Evolutionary conservation across 1,140 invertebrate genomes (phyloP), one percentile per base, ranked within the genome.

Genomic region (Batillaria attramentaria): DNA sequence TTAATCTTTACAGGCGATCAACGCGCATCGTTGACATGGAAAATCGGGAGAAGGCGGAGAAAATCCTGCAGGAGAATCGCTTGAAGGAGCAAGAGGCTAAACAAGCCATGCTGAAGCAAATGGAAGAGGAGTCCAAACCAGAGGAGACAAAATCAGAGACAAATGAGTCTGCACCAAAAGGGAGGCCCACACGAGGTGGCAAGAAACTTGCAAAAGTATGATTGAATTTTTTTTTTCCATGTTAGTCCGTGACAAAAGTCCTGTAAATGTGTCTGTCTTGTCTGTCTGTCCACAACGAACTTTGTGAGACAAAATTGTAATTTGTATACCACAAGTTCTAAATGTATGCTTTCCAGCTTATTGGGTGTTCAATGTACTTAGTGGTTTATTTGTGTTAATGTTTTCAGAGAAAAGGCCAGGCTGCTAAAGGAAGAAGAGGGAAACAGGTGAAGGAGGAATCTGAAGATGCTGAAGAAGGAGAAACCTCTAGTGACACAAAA

Each of bases 61-160:
- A 88, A 69, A 88, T 87, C n/a, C 73, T 83, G n/a, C 84, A 86
- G 62, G 87, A 88, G 69, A 87, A 88, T 70, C 65, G 85, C 35
- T 83, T 79, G 50, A 82, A 83, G 74, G 87, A 86, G 33, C 82
- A 81, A 66, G 83, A 84, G 57, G 81, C 77, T 20, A 60, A 79
- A 70, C 78, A 81, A 31, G 80, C 76, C 0, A 42, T 84, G 62
- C 66, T 72, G 50, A 37, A 74, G 31, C 43, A 54, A 43, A 46
- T 41, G 42, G 75, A 62, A 28, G 79, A 50, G 57, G 79, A 72
- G 31, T 41, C n/a, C 35, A 28, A 62, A 65, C 10, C 28, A 28
- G 24, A 31, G 62, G 28, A 43, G 72, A 80, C 77, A 37, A 54
- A 80, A 70, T 20, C 60, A 28, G 39, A 31, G 28, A 65, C n/a